Evolutionary conservation across 2,888 invertebrate species (phyloP).

Genomic region (Aspidapion aeneum): DNA sequence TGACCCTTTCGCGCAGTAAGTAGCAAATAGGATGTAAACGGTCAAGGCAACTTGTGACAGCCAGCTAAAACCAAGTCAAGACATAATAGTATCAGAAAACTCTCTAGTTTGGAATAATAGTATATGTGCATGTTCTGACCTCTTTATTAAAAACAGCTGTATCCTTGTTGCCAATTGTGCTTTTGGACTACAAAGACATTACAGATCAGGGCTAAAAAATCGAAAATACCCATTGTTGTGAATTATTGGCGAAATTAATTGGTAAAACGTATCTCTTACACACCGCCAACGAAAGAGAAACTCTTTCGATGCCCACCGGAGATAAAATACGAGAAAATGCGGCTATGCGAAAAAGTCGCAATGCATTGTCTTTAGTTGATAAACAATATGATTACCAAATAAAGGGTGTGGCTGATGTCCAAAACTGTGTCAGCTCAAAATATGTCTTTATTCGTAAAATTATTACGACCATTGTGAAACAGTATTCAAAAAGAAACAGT

Average conservation of each 20-base stretch:
- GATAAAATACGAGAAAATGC: not conserved
- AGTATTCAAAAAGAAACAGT: too few relatives aligned
- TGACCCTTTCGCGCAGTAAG: too few relatives aligned
- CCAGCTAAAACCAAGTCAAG: too few relatives aligned
- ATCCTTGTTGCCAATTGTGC: not conserved
- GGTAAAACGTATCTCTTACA: not conserved
- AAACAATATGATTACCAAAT: not conserved
- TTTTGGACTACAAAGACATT: not conserved
- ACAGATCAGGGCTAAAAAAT: not conserved
- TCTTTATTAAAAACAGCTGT: not conserved
- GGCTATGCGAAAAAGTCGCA: not conserved
- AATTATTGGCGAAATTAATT: not conserved
- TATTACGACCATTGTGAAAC: too few relatives aligned
- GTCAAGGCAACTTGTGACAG: too few relatives aligned
- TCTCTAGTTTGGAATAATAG: too few relatives aligned
- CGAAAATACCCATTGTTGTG: not conserved
- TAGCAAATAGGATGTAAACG: too few relatives aligned
- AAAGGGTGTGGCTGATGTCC: not conserved
- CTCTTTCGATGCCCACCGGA: not conserved
- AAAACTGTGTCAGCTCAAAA: too few relatives aligned
- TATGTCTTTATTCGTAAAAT: too few relatives aligned
- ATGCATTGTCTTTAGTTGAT: not conserved
- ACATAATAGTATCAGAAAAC: too few relatives aligned
- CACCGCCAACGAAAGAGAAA: not conserved
- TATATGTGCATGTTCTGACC: too few relatives aligned